Conservation (phyloP, 2,888 invertebrate genomes). For the Norana najaformis region DNA sequence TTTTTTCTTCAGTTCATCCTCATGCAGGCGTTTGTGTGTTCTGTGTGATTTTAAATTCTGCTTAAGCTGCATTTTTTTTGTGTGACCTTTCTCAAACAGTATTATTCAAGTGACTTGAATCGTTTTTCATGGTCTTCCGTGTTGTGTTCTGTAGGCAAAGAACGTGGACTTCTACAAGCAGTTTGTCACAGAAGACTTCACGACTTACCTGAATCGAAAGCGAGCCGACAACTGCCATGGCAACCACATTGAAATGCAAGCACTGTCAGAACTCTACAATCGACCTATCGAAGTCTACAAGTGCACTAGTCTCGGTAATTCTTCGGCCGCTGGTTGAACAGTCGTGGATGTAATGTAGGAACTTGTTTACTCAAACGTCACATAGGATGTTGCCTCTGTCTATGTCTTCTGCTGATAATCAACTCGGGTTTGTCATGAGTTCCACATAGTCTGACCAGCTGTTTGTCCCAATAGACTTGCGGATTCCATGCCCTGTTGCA, state of each 20-base stretch:
- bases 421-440: too few species aligned
- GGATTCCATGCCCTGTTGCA: too few species aligned
- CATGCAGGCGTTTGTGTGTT: too few species aligned
- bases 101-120: neutral
- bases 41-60: too few species aligned
- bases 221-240: constrained; percentile 80
- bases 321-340: neutral
- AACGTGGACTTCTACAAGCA: constrained; percentile 85
- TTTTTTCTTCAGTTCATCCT: too few species aligned
- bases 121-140: neutral
- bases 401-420: too few species aligned
- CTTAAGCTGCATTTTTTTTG: neutral
- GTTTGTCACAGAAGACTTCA: constrained; percentile 86
- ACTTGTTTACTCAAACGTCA: neutral
- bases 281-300: constrained; percentile 84
- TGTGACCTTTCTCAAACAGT: neutral
- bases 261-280: constrained; percentile 86
- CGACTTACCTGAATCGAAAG: constrained; percentile 79
- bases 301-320: constrained; percentile 71
- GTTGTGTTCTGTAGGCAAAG: constrained; percentile 70
- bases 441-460: too few species aligned
- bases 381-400: neutral
- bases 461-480: too few species aligned
- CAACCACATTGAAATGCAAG: constrained; percentile 88
- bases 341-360: too few species aligned